Conservation (phyloP, 2,113 vertebrate species). For the mouse (Mus musculus) region GRCm39 chr5:132483001-132483500, state of each 20-base stretch:
- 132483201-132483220: not conserved
- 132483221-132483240: not conserved
- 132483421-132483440: slow-evolving; percentile 50
- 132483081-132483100: not conserved
- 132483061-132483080: not conserved
- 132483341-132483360: slow-evolving; percentile 23
- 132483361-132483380: slow-evolving; percentile 35
- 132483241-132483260: slow-evolving; percentile 5
- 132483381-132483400: slow-evolving; percentile 32
- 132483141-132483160: not conserved
- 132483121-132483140: not conserved
- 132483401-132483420: slow-evolving; percentile 37
- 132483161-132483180: not conserved
- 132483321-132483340: slow-evolving; percentile 41
- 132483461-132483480: not conserved
- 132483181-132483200: not conserved
- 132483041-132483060: not conserved
- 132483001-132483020: not conserved
- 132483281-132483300: not conserved
- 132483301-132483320: slow-evolving; percentile 19
- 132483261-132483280: not conserved
- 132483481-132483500: slow-evolving; percentile 5
- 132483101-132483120: not conserved
- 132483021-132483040: not conserved
- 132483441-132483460: slow-evolving; percentile 55